Percentiles rank a stretch among this genome's conserved stretches.
Conservation (phyloP, 2,113 vertebrate species). For the Vulpes vulpes region DNA sequence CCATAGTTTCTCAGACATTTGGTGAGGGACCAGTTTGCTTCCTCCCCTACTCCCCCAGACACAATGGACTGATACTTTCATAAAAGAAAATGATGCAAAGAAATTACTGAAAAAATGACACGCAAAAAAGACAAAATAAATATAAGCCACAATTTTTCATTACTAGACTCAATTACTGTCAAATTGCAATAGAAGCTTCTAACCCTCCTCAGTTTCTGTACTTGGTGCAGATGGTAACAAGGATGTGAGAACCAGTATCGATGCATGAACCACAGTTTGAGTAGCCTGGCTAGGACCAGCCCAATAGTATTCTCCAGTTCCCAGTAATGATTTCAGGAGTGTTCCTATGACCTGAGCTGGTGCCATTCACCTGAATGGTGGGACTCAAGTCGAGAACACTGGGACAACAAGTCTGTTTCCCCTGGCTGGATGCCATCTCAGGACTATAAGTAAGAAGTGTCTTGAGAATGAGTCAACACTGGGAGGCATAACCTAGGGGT, state of each 20-base stretch:
- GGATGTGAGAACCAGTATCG: neutral
- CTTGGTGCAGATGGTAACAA: neutral
- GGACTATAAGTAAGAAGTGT: neutral
- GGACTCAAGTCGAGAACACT: neutral
- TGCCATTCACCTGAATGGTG: neutral
- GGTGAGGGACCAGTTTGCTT: neutral
- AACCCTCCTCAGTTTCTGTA: neutral
- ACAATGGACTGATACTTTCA: neutral
- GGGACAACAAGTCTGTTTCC: neutral
- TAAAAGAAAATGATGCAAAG: neutral
- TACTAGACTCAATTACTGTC: neutral
- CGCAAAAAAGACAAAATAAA: neutral
- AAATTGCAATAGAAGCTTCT: neutral
- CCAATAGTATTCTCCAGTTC: neutral
- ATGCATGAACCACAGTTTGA: neutral
- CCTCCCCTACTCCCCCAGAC: too few relatives aligned
- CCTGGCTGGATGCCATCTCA: neutral
- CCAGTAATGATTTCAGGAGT: neutral
- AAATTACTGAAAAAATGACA: neutral
- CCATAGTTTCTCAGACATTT: neutral
- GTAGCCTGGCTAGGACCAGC: neutral
- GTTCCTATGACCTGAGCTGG: slow-evolving; percentile 11
- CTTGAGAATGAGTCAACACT: neutral
- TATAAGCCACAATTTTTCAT: neutral
- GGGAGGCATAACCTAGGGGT: neutral